Conservation (phyloP, 2,113 vertebrate genomes). For the Galemys pyrenaicus region DNA sequence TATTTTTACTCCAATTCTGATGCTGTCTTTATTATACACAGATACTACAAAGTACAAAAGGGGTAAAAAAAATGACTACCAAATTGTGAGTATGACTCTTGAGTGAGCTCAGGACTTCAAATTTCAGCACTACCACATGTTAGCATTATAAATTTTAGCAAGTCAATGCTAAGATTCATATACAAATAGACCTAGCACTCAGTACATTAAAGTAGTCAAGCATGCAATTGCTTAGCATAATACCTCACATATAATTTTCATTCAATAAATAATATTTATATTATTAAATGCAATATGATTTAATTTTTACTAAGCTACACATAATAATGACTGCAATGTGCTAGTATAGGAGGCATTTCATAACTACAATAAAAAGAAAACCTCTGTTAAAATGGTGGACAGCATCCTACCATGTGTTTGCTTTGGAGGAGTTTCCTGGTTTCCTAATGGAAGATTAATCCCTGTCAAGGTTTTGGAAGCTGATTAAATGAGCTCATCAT, state of each 20-base stretch:
- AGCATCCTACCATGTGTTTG: not conserved
- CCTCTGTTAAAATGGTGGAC: not conserved
- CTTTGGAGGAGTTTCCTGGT: not conserved
- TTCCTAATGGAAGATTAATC: conserved; percentile 61
- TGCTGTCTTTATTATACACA: not conserved
- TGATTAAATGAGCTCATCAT: conserved; percentile 52
- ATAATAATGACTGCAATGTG: not conserved
- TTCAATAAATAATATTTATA: not conserved
- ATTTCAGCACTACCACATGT: not conserved
- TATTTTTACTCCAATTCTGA: not conserved
- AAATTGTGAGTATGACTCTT: not conserved
- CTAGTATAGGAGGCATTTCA: not conserved
- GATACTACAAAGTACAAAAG: not conserved
- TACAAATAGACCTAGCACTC: not conserved
- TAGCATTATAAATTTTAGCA: not conserved
- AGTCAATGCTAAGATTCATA: not conserved
- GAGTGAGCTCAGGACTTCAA: not conserved
- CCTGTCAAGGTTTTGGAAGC: conserved; percentile 29
- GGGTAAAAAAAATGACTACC: not conserved
- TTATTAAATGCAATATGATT: not conserved
- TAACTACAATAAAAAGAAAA: not conserved
- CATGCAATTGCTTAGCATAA: not conserved
- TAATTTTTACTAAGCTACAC: not conserved
- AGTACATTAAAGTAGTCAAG: not conserved
- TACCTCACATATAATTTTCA: not conserved